Conservation (phyloP, 2,888 invertebrate genomes). For the Eristalis tenax region DNA sequence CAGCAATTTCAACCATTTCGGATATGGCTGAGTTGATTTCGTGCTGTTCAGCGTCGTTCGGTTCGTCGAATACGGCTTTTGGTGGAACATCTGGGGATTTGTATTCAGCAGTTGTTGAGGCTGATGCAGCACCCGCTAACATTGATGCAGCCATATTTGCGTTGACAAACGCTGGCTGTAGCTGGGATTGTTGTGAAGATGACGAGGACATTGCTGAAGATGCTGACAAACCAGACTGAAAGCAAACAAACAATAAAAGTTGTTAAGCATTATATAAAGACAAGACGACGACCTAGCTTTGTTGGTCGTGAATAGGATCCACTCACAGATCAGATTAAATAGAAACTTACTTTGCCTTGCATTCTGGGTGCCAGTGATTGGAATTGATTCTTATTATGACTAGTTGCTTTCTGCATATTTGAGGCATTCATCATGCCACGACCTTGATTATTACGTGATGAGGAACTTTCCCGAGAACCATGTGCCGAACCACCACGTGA, state of each 20-base stretch:
- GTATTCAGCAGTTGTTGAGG: slow-evolving; percentile 20
- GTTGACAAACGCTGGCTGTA: slow-evolving; percentile 21
- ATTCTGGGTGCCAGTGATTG: slow-evolving; percentile 77
- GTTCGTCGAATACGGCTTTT: slow-evolving; percentile 75
- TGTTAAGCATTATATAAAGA: too few relatives aligned
- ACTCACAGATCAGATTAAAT: too few relatives aligned
- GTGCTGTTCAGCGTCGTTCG: slow-evolving; percentile 73
- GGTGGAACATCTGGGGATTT: slow-evolving; percentile 72
- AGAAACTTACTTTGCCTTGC: slow-evolving; percentile 74
- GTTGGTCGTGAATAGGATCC: too few relatives aligned
- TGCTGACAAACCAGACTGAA: slow-evolving; percentile 40
- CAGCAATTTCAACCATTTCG: slow-evolving; percentile 77
- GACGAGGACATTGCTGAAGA: slow-evolving; percentile 35
- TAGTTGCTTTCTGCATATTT: slow-evolving; percentile 79
- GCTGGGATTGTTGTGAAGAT: slow-evolving; percentile 43
- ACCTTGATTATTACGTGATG: slow-evolving; percentile 76
- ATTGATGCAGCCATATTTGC: slow-evolving; percentile 29
- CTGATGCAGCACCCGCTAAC: slow-evolving; percentile 8
- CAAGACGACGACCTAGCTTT: too few relatives aligned
- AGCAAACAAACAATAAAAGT: not conserved
- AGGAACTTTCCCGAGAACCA: slow-evolving; percentile 81
- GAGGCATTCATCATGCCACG: slow-evolving; percentile 76
- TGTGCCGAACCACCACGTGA: slow-evolving; percentile 85
- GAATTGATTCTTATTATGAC: slow-evolving; percentile 79
- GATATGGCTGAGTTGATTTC: slow-evolving; percentile 75